Conservation (phyloP, 2,888 invertebrate species). For the Leptopilina myrica region DNA sequence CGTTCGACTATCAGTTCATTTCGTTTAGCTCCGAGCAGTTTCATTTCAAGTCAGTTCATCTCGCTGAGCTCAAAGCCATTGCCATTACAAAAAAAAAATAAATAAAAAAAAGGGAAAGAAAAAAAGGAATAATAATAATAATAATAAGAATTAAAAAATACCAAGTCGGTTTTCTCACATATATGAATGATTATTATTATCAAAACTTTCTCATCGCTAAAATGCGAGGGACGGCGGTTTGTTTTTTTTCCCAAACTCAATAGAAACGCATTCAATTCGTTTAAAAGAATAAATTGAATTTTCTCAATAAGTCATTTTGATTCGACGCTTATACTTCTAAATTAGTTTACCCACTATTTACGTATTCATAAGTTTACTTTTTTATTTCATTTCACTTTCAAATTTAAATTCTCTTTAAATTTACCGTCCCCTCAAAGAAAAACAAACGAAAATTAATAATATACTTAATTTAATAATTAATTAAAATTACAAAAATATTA, state of each 20-base stretch:
- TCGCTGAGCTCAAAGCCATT: conserved; percentile 29
- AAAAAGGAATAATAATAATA: no score
- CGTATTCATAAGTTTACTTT: conserved; percentile 3
- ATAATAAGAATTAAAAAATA: no score
- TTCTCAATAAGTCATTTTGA: conserved; percentile 1
- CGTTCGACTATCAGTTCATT: conserved; percentile 37
- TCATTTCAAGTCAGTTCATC: conserved; percentile 37
- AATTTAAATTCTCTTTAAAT: not conserved
- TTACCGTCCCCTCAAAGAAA: no score
- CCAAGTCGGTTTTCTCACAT: conserved; percentile 11
- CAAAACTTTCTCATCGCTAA: not conserved
- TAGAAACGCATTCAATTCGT: not conserved
- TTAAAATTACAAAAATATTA: no score
- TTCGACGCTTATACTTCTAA: not conserved
- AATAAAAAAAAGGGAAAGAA: not conserved
- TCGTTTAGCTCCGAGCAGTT: conserved; percentile 37
- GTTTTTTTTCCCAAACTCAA: not conserved
- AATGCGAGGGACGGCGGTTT: no score
- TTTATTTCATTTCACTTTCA: not conserved
- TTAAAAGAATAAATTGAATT: conserved; percentile 14
- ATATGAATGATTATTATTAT: conserved; percentile 22
- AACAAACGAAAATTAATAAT: no score
- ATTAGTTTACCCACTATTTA: conserved; percentile 3
- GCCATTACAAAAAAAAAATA: not conserved
- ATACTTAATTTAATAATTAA: no score